Conservation (phyloP, 2,797 vertebrate species). For the Delichon dasypus region DNA sequence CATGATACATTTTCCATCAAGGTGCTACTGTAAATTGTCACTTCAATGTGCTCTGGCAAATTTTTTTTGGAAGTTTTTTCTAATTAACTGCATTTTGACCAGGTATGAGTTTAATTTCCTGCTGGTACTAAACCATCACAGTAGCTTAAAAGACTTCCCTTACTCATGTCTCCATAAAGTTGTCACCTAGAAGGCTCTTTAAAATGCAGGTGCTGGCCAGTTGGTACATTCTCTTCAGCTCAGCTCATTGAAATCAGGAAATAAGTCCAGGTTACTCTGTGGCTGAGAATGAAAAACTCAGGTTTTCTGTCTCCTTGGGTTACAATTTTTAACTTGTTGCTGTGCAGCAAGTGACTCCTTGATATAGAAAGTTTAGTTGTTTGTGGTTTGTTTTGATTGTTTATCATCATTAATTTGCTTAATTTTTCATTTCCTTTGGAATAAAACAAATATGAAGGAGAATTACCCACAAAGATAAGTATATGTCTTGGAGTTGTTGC, state of each 20-base stretch:
- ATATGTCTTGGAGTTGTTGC: not conserved
- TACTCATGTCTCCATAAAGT: not conserved
- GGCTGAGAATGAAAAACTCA: not conserved
- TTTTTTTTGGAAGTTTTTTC: not conserved
- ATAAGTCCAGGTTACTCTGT: not conserved
- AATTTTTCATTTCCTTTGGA: not conserved
- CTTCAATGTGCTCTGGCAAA: not conserved
- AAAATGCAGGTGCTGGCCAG: not conserved
- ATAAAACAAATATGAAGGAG: not conserved
- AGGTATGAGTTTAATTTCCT: not conserved
- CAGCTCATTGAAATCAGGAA: not conserved
- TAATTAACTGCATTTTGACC: not conserved
- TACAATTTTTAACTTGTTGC: not conserved
- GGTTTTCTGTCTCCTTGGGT: not conserved
- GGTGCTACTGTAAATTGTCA: not conserved
- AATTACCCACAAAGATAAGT: not conserved
- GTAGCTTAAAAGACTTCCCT: not conserved
- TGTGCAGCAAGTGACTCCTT: not conserved
- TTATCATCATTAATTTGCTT: not conserved
- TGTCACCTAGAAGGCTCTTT: not conserved
- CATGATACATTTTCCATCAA: not conserved
- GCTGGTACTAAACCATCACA: not conserved
- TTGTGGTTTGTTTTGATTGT: fast-evolving
- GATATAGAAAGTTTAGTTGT: not conserved
- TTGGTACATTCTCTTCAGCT: not conserved